Conservation (phyloP, 2,797 vertebrate species). For the Sebastes steindachneri region DNA sequence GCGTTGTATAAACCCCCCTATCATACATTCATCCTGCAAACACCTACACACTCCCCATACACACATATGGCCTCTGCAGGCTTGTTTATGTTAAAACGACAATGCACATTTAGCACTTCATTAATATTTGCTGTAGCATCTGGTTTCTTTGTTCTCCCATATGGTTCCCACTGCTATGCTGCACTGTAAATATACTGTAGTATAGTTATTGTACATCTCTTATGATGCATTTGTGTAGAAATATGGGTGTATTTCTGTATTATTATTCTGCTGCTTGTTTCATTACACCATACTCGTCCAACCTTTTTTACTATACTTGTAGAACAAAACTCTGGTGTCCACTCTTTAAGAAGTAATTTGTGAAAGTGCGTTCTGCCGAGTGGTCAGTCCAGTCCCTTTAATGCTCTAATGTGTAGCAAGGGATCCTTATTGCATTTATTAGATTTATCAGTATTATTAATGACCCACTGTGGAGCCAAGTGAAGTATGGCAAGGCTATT, state of each 20-base stretch:
- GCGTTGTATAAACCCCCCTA: not conserved
- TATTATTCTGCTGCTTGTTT: not conserved
- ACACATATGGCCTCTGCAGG: slow-evolving; percentile 24
- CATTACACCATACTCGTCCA: not conserved
- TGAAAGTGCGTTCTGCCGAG: slow-evolving; percentile 1
- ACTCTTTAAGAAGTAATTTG: not conserved
- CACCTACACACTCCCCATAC: slow-evolving; percentile 10
- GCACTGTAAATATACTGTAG: slow-evolving; percentile 5
- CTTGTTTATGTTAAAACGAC: slow-evolving; percentile 38
- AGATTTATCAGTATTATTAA: slow-evolving; percentile 50
- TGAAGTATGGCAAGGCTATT: slow-evolving; percentile 29
- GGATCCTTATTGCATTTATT: slow-evolving; percentile 34
- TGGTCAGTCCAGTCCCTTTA: not conserved
- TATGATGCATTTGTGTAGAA: not conserved
- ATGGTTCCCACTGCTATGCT: slow-evolving; percentile 13
- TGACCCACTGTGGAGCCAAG: slow-evolving; percentile 27
- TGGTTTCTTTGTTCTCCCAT: slow-evolving; percentile 43
- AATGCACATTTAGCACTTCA: slow-evolving; percentile 42
- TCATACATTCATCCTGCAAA: not conserved
- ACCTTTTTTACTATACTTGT: not conserved
- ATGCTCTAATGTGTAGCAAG: slow-evolving; percentile 24
- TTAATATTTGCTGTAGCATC: slow-evolving; percentile 59
- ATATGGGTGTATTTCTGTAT: not conserved
- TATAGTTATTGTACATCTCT: not conserved
- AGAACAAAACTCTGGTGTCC: not conserved